Conservation (phyloP, 2,888 invertebrate species). For the Athalia rosae region DNA sequence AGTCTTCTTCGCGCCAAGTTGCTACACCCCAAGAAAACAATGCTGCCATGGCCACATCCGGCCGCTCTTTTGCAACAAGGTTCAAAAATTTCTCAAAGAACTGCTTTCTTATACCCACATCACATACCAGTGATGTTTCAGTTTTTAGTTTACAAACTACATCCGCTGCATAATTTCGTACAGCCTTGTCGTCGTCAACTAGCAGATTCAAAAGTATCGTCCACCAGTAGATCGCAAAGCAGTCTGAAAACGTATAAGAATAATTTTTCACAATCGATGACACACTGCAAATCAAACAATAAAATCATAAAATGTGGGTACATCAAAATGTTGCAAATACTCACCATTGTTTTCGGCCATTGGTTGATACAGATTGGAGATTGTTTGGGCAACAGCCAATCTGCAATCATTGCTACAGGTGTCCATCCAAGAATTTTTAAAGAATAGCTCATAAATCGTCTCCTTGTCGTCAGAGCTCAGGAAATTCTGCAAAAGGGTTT, state of each 20-base stretch:
- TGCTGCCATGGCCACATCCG: slow-evolving; percentile 56
- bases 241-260: slow-evolving; percentile 46
- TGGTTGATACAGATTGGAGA: slow-evolving; percentile 56
- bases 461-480: slow-evolving; percentile 47
- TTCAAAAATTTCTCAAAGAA: slow-evolving; percentile 63
- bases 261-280: neutral
- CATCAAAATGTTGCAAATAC: neutral
- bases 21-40: slow-evolving; percentile 67
- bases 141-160: slow-evolving; percentile 55
- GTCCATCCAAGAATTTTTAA: slow-evolving; percentile 63
- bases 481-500: slow-evolving; percentile 28
- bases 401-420: slow-evolving; percentile 59
- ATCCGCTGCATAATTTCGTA: slow-evolving; percentile 59
- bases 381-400: slow-evolving; percentile 61
- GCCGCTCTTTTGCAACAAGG: slow-evolving; percentile 47
- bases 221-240: slow-evolving; percentile 65
- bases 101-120: slow-evolving; percentile 49
- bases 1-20: slow-evolving; percentile 59
- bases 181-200: slow-evolving; percentile 63
- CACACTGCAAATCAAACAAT: too few relatives aligned
- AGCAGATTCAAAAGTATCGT: slow-evolving; percentile 66
- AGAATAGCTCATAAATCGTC: slow-evolving; percentile 58
- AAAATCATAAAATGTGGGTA: neutral
- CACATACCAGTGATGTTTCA: slow-evolving; percentile 53
- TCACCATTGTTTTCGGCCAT: slow-evolving; percentile 19